Conservation (phyloP, 2,113 vertebrate genomes). For the Oncorhynchus masou region DNA sequence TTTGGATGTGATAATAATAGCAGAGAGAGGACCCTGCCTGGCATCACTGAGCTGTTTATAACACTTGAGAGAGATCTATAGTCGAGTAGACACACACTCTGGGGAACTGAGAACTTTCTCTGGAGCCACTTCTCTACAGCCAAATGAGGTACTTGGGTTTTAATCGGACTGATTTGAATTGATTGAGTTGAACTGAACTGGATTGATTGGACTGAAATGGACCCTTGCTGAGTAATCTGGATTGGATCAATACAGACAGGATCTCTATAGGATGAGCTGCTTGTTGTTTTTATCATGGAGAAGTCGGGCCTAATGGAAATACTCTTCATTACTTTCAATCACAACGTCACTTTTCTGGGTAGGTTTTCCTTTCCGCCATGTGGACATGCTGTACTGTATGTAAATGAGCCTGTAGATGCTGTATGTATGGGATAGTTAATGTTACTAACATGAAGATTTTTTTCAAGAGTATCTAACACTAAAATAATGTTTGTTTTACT, state of each 20-base stretch:
- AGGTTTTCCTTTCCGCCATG: slow-evolving; percentile 57
- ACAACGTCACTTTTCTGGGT: slow-evolving; percentile 88
- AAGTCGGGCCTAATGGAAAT: slow-evolving; percentile 76
- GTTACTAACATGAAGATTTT: background rate
- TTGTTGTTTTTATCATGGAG: slow-evolving; percentile 72
- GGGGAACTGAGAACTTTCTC: background rate
- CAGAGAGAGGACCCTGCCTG: background rate
- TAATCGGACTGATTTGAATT: background rate
- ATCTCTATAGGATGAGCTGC: background rate
- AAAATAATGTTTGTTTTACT: no score
- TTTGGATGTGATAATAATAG: background rate
- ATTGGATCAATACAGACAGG: background rate
- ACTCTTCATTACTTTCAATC: slow-evolving; percentile 83
- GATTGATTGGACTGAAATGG: background rate
- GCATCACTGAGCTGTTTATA: background rate
- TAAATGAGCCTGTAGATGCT: background rate
- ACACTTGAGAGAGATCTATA: background rate
- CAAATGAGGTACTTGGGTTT: background rate
- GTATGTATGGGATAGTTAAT: background rate
- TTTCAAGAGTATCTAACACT: no score
- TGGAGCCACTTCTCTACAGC: background rate
- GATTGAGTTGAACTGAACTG: background rate
- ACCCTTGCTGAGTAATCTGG: background rate
- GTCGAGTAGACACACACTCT: background rate
- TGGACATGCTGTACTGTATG: no score